A percentile compares a stretch with the other conserved stretches of the same genome.
phyloP scores from a whole-genome alignment of 2,113 vertebrate species.

The Percina caprodes region DNA sequence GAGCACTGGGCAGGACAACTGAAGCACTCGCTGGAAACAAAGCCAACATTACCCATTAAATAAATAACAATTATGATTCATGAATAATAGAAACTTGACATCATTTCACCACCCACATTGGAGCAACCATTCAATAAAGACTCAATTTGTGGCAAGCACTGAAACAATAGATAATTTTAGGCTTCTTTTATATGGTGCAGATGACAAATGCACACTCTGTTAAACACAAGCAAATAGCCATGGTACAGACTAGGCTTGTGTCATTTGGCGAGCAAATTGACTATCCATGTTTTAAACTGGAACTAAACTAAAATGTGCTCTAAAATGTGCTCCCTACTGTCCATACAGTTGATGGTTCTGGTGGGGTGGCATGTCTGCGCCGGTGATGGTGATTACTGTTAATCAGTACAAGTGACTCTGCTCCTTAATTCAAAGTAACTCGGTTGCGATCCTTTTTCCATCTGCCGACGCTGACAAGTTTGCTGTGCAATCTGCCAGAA shows the following conservation, averaged over 20 bases:
- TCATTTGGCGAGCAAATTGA: neutral
- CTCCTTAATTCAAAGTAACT: neutral
- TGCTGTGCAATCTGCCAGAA: neutral
- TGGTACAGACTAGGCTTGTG: neutral
- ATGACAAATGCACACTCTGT: slow-evolving; percentile 6
- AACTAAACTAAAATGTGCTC: neutral
- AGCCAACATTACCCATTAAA: slow-evolving; percentile 24
- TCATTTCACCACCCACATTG: slow-evolving; percentile 13
- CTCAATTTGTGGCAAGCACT: neutral
- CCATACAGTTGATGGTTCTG: neutral
- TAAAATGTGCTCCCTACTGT: neutral
- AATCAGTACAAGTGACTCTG: neutral
- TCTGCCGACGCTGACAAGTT: slow-evolving; percentile 1
- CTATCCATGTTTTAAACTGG: too few species aligned
- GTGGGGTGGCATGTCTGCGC: neutral
- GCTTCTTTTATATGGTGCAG: neutral
- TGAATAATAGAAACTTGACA: slow-evolving; percentile 38
- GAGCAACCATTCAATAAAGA: slow-evolving; percentile 10
- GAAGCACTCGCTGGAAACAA: slow-evolving; percentile 18
- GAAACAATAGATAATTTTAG: slow-evolving; percentile 8
- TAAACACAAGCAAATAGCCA: slow-evolving; percentile 1
- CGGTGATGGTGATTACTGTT: neutral
- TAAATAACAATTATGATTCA: slow-evolving; percentile 38
- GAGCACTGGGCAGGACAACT: slow-evolving; percentile 38
- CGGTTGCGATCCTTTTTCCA: neutral